phyloP scores from a whole-genome alignment of 1,140 invertebrate species.

The Ostrea edulis region DNA sequence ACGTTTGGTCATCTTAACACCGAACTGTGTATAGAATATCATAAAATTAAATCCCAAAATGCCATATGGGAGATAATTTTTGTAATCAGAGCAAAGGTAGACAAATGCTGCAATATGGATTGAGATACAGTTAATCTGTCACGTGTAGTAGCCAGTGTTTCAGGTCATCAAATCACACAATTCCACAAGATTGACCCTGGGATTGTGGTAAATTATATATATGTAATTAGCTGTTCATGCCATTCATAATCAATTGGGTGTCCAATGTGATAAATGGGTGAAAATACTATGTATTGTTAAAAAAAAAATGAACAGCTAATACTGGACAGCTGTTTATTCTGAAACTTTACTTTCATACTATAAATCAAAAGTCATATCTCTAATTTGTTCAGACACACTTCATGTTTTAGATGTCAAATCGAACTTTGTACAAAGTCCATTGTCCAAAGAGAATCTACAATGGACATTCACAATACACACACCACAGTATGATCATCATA shows the following conservation, averaged over 20 bases:
- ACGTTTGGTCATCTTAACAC: neutral
- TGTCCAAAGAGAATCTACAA: no score
- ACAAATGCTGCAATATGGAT: neutral
- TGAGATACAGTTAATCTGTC: neutral
- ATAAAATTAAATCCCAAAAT: neutral
- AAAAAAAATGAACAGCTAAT: no score
- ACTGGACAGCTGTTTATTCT: no score
- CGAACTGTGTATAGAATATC: conserved; percentile 1
- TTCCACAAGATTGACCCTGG: neutral
- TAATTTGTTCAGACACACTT: no score
- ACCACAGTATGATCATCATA: no score
- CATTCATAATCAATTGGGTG: neutral
- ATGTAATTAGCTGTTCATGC: neutral
- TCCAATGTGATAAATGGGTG: neutral
- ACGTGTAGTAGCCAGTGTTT: neutral
- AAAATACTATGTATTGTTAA: neutral
- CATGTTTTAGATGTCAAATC: no score
- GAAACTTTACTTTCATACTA: no score
- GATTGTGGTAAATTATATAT: neutral
- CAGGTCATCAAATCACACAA: neutral
- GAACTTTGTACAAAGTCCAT: no score
- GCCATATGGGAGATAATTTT: neutral
- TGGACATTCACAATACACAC: no score
- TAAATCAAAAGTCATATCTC: no score
- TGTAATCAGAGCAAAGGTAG: neutral